Evolutionary conservation across 2,113 vertebrate species (phyloP).

Genomic region (Chrysochloris asiatica): DNA sequence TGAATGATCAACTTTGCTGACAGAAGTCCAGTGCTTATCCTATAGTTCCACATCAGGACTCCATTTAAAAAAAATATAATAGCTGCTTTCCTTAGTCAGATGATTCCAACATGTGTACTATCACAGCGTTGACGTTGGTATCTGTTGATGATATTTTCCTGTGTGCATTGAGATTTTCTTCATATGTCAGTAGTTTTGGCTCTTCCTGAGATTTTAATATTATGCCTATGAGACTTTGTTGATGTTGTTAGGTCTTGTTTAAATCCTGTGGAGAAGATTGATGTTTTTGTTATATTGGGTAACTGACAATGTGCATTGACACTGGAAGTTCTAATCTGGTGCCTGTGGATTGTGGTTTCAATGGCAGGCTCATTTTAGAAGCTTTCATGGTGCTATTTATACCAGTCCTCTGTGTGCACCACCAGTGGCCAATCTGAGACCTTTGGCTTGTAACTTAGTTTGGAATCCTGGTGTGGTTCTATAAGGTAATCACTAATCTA

Average conservation of each 20-base stretch:
- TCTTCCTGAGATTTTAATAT: neutral
- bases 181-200: neutral
- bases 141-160: neutral
- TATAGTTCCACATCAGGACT: no score
- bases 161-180: neutral
- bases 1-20: no score
- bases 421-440: neutral
- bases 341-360: neutral
- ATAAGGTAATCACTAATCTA: no score
- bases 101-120: neutral
- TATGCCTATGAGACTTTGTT: neutral
- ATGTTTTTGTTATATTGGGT: neutral
- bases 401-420: neutral
- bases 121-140: neutral
- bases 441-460: neutral
- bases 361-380: neutral
- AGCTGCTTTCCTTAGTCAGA: conserved; percentile 19
- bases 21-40: no score
- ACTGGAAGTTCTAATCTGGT: neutral
- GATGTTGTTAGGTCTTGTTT: neutral
- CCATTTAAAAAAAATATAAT: neutral
- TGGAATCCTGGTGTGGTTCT: no score
- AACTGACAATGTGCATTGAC: neutral
- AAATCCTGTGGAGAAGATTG: neutral
- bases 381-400: neutral